These are phyloP conservation scores for Tenthredo notha DNA, from an alignment of 2,888 invertebrate genomes.

Conservation along the genomic window DNA sequence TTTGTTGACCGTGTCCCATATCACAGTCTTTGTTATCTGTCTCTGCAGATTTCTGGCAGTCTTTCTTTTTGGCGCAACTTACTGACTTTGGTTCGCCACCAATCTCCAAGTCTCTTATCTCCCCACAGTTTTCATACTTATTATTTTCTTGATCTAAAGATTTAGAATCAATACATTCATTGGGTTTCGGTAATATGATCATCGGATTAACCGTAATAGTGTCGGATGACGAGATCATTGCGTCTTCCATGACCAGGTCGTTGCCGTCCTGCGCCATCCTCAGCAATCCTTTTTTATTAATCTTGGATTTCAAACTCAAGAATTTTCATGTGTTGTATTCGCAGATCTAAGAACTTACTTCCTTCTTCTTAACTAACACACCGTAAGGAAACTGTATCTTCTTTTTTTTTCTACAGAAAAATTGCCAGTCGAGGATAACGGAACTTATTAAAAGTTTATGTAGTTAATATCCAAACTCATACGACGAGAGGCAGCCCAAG, in stretches of 20 bases:
- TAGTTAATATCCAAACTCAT: too few species aligned
- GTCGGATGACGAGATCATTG: background rate
- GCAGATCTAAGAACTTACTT: too few species aligned
- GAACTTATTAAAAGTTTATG: too few species aligned
- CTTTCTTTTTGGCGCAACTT: background rate
- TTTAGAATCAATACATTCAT: conserved; percentile 30
- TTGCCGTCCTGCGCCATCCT: background rate
- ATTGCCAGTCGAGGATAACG: too few species aligned
- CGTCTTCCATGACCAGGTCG: background rate
- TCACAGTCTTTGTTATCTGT: too few species aligned
- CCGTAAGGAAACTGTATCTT: too few species aligned
- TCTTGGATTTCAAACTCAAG: background rate
- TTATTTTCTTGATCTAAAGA: background rate
- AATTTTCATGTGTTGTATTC: background rate
- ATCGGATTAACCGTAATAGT: background rate
- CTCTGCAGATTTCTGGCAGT: background rate
- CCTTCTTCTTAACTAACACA: too few species aligned
- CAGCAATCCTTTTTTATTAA: background rate
- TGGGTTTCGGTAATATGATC: conserved; percentile 19
- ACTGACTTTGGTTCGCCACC: background rate
- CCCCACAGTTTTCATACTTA: background rate
- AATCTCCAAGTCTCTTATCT: background rate
- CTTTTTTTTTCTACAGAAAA: too few species aligned
- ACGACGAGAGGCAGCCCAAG: too few species aligned
- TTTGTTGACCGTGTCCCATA: too few species aligned